Evolutionary conservation across 2,797 vertebrate genomes (phyloP), one percentile per base, ranked within the genome.

Genomic region (Sebastes vulpes): DNA sequence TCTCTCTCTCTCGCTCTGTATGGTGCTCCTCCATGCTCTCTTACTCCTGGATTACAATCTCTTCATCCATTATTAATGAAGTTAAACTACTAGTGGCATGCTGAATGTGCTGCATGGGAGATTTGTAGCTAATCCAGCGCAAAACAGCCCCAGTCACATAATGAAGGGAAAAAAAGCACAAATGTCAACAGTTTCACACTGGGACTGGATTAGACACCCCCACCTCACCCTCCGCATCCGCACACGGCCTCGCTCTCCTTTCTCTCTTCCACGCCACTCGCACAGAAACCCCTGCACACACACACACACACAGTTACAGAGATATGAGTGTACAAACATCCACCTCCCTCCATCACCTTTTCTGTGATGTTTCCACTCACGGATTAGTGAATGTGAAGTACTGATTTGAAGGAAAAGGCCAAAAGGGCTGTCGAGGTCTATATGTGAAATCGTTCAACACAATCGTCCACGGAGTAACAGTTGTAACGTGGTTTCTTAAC

Each of bases 21-120:
- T 69, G 72, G 54, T 84, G 82, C 84, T 86, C 84, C 23, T 86
- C 84, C 89, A 85, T 78, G 91, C 92, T 92, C 89, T 92, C 88
- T 89, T 90, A 90, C 93, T 94, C 95, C 72, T 96, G 97, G 97
- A 99, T 99, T 99, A 98, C 96, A 97, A 97, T 98, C 97, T 97
- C 97, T 98, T 99, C 98, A 99, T 99, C 97, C 98, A 99, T 99
- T 99, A 99, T 99, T 99, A 98, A 99, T 99, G 98, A 98, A 97
- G 97, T 97, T 98, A 98, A 98, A 98, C 97, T 98, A 98, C 97
- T 97, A 96, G 97, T 98, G 97, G 96, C 98, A 99, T 99, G 98
- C 98, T 98, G 98, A 98, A 98, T 97, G 98, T 97, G 97, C 97
- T 97, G 97, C 97, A 96, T 96, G 96, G 97, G 97, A 99, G 98